These are phyloP conservation scores for Pinctada fucata DNA, from an alignment of 2,888 invertebrate genomes.

Conservation along the genomic window DNA sequence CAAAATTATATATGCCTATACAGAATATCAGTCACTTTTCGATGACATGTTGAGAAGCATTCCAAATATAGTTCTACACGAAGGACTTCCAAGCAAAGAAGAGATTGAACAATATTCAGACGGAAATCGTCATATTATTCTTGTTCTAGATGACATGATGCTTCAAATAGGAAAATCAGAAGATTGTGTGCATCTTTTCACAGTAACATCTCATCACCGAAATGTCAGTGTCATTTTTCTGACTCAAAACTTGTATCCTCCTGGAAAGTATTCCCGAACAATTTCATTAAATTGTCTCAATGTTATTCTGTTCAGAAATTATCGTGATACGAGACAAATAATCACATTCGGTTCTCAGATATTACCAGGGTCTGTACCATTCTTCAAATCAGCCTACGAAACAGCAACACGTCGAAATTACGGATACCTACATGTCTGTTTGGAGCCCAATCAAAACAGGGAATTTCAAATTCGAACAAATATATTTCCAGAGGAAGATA, in stretches of 20 bases:
- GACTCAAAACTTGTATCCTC: background rate
- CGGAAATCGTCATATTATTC: background rate
- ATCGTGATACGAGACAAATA: constrained; percentile 21
- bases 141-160: constrained; percentile 5
- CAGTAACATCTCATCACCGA: constrained; percentile 26
- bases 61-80: constrained; percentile 1
- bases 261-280: constrained; percentile 28
- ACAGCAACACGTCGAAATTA: constrained; percentile 13
- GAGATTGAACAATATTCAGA: background rate
- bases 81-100: constrained; percentile 6
- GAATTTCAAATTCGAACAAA: constrained; percentile 49
- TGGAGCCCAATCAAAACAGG: constrained; percentile 44
- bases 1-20: background rate
- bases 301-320: constrained; percentile 26
- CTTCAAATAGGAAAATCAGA: no score
- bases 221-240: constrained; percentile 12
- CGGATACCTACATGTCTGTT: constrained; percentile 25
- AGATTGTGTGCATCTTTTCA: constrained; percentile 2
- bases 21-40: constrained; percentile 15
- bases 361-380: constrained; percentile 13
- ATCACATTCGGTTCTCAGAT: constrained; percentile 33
- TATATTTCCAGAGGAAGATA: constrained; percentile 18
- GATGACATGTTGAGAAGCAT: constrained; percentile 20
- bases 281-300: constrained; percentile 28
- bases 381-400: constrained; percentile 20